phyloP scores from a whole-genome alignment of 92 coral and sea anemone genomes.

The Bergia puertoricense region DNA sequence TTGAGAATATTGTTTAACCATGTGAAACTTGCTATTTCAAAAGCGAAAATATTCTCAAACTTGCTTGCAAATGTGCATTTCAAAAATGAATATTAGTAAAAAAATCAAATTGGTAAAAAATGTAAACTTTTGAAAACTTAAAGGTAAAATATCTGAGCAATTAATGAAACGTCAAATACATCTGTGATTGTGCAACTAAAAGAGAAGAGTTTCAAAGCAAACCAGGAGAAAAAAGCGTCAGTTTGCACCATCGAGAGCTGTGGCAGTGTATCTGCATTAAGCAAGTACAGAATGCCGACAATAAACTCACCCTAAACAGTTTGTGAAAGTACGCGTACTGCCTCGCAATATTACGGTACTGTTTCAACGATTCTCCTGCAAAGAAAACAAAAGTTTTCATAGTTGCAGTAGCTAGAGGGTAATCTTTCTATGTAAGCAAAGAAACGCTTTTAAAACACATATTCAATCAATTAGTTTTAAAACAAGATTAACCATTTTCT shows the following conservation, averaged over 20 bases:
- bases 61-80: neutral
- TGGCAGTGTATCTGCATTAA: too few relatives aligned
- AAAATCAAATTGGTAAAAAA: neutral
- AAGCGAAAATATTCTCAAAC: too few relatives aligned
- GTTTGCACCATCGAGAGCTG: too few relatives aligned
- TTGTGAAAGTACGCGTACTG: slow-evolving; percentile 90
- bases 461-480: too few relatives aligned
- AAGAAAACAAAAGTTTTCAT: neutral
- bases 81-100: neutral
- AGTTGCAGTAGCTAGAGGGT: too few relatives aligned
- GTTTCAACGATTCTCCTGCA: slow-evolving; percentile 85
- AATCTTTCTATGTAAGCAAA: too few relatives aligned
- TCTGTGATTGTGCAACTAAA: too few relatives aligned
- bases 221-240: neutral
- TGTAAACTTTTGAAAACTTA: neutral
- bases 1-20: neutral
- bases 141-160: neutral
- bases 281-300: neutral
- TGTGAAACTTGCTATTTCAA: too few relatives aligned
- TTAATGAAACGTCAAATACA: neutral
- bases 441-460: too few relatives aligned
- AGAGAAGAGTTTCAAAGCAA: neutral
- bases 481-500: too few relatives aligned
- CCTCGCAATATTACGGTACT: slow-evolving; percentile 88
- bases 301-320: slow-evolving; percentile 47